Evolutionary conservation across 64 coral and sea anemone genomes (phyloP).

Genomic region (Acropora yongei): DNA sequence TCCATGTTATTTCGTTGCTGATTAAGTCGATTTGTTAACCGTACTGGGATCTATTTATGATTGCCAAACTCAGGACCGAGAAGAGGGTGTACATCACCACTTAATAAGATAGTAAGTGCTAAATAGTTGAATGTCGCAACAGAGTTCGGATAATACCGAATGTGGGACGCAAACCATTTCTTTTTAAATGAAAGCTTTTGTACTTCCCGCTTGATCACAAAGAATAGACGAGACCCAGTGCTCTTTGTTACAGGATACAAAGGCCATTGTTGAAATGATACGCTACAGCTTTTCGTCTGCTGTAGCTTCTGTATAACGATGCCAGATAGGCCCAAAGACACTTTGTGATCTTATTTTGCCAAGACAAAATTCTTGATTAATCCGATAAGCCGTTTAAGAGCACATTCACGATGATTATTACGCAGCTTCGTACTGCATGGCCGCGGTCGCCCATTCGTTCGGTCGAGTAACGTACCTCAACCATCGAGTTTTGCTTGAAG

Average conservation of each 20-base stretch:
- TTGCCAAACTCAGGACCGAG: background rate
- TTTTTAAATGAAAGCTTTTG: constrained; percentile 34
- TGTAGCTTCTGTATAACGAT: constrained; percentile 35
- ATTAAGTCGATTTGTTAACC: constrained; percentile 35
- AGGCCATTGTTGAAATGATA: constrained; percentile 6
- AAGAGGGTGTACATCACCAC: constrained; percentile 15
- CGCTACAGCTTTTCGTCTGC: constrained; percentile 1
- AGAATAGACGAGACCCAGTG: constrained; percentile 18
- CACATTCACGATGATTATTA: background rate
- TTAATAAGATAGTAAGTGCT: constrained; percentile 5
- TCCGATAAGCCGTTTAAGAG: constrained; percentile 26
- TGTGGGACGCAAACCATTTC: constrained; percentile 14
- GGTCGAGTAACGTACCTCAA: constrained; percentile 65
- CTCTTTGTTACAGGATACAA: constrained; percentile 17
- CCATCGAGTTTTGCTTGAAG: constrained; percentile 87
- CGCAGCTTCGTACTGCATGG: too few relatives aligned
- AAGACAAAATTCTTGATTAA: background rate
- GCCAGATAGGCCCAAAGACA: constrained; percentile 26
- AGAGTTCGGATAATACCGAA: constrained; percentile 28
- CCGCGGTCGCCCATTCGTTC: background rate
- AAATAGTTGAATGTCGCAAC: background rate
- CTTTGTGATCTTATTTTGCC: constrained; percentile 38
- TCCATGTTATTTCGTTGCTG: constrained; percentile 13
- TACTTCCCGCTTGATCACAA: constrained; percentile 19
- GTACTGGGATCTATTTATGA: constrained; percentile 26